A percentile compares a stretch with the other conserved stretches of the same genome.
These are phyloP conservation scores for Apodemus sylvaticus DNA, from an alignment of 2,113 vertebrate species.

Conservation along the genomic window DNA sequence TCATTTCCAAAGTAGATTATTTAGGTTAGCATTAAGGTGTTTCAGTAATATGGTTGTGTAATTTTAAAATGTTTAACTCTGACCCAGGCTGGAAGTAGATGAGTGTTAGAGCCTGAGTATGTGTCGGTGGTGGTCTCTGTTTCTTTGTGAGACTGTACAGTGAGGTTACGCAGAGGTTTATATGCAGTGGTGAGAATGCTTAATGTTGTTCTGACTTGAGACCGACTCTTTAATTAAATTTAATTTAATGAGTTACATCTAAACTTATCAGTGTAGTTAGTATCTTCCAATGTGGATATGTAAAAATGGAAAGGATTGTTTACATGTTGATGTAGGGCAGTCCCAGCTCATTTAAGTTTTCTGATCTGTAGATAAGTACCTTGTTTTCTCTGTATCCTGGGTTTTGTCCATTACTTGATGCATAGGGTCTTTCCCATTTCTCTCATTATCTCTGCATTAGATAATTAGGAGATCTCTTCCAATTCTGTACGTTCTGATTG, in stretches of 20 bases:
- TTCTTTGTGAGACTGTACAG: neutral
- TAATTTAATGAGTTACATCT: conserved; percentile 18
- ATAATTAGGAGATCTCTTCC: neutral
- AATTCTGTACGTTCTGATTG: neutral
- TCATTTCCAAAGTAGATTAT: neutral
- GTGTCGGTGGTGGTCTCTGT: neutral
- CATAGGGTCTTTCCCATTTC: neutral
- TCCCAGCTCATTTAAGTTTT: neutral
- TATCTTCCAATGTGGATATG: neutral
- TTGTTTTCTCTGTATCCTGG: neutral
- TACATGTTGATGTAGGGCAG: neutral
- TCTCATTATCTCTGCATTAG: neutral
- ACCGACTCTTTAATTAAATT: neutral
- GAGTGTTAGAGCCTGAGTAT: neutral
- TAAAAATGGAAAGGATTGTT: conserved; percentile 29
- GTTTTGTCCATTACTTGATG: neutral
- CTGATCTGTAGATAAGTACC: neutral
- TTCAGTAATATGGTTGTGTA: neutral
- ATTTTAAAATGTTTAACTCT: neutral
- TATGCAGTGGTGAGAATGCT: neutral
- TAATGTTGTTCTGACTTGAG: neutral
- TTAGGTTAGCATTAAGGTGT: neutral
- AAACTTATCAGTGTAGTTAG: neutral
- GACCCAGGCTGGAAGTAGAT: neutral
- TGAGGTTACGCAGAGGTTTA: neutral